phyloP scores from a whole-genome alignment of 1,140 invertebrate species.

The Temnothorax nylanderi region DNA sequence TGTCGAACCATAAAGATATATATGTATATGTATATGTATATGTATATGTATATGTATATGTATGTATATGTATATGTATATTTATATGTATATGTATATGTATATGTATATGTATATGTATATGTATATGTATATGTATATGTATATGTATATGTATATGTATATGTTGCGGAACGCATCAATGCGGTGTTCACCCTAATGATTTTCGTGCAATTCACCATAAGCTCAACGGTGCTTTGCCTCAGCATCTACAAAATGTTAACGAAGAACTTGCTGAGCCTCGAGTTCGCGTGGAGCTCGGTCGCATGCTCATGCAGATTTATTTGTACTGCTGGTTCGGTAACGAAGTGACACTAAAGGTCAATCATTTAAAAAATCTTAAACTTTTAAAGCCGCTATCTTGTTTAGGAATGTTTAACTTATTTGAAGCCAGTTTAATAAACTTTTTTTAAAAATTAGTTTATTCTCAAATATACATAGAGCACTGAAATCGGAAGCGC shows the following conservation, averaged over 20 bases:
- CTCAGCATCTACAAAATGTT: slow-evolving; percentile 66
- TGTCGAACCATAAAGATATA: too few species aligned
- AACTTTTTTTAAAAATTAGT: background rate
- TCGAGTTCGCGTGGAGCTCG: slow-evolving; percentile 72
- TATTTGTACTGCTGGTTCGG: slow-evolving; percentile 87
- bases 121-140: too few species aligned
- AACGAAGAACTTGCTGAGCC: slow-evolving; percentile 80
- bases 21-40: too few species aligned
- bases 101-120: too few species aligned
- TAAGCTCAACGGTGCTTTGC: slow-evolving; percentile 68
- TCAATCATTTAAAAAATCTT: slow-evolving; percentile 67
- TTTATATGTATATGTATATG: too few species aligned
- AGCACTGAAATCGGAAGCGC: slow-evolving; percentile 64
- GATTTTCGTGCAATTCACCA: slow-evolving; percentile 68
- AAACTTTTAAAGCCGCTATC: background rate
- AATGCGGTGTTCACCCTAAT: slow-evolving; percentile 62
- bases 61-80: too few species aligned
- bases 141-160: too few species aligned
- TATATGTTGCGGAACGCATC: slow-evolving; percentile 21
- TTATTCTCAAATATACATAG: slow-evolving; percentile 34
- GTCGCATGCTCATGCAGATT: slow-evolving; percentile 77
- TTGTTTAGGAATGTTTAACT: background rate
- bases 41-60: too few species aligned
- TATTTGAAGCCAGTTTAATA: background rate
- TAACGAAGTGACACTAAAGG: slow-evolving; percentile 86